Percentiles rank a stretch among this genome's conserved stretches.
phyloP scores from a whole-genome alignment of 2,888 invertebrate species.

The Micropterix aruncella region DNA sequence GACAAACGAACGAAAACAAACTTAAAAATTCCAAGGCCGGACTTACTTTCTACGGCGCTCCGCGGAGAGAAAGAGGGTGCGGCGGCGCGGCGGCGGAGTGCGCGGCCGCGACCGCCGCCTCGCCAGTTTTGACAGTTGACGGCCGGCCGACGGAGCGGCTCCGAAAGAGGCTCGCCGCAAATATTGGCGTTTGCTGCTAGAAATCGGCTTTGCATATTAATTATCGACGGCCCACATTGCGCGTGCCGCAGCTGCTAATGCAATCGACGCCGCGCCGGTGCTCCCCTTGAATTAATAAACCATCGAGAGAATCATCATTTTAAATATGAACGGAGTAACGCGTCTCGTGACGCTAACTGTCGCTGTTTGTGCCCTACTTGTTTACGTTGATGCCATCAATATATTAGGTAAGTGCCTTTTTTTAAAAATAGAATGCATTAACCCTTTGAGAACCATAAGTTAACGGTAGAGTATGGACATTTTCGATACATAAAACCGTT shows the following conservation, averaged over 20 bases:
- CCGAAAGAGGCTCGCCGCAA: no score
- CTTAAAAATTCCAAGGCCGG: no score
- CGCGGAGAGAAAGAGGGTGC: background rate
- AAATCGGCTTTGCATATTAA: background rate
- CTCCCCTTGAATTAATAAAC: background rate
- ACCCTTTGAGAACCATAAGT: no score
- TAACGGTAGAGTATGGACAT: no score
- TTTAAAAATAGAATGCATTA: no score
- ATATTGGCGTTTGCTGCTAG: background rate
- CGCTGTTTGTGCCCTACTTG: constrained; percentile 19
- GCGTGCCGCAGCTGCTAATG: background rate
- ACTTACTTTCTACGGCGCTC: background rate
- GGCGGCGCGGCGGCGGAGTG: background rate
- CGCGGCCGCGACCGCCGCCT: background rate
- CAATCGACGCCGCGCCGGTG: background rate
- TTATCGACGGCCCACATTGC: background rate
- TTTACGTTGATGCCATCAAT: constrained; percentile 22
- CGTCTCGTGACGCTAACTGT: constrained; percentile 21
- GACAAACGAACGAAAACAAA: no score
- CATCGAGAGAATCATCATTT: constrained; percentile 4
- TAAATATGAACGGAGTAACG: constrained; percentile 26
- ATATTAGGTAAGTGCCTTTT: constrained; percentile 40
- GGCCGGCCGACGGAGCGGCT: no score
- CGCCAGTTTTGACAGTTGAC: background rate
- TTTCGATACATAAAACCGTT: no score